These are phyloP conservation scores for Lordiphosa fenestrarum DNA, from an alignment of 2,888 invertebrate genomes.

Conservation along the genomic window DNA sequence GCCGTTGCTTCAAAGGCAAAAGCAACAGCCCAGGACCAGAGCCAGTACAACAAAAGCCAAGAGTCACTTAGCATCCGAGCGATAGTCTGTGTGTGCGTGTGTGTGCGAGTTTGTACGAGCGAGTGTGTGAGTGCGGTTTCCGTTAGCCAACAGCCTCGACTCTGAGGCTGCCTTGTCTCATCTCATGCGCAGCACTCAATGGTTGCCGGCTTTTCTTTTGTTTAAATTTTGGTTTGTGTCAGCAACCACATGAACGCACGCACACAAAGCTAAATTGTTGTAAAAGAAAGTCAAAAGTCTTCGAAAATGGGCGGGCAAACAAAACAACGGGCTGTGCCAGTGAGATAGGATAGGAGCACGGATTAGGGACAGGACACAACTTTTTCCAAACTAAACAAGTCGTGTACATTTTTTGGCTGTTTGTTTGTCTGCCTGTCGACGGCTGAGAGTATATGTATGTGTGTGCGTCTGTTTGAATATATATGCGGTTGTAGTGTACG, in stretches of 20 bases:
- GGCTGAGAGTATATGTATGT: slow-evolving; percentile 21
- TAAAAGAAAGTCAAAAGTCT: slow-evolving; percentile 74
- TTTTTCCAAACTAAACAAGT: slow-evolving; percentile 64
- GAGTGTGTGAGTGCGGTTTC: slow-evolving; percentile 68
- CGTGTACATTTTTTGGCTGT: slow-evolving; percentile 52
- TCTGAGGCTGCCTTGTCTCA: slow-evolving; percentile 52
- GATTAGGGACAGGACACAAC: slow-evolving; percentile 21
- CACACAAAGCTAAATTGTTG: slow-evolving; percentile 69
- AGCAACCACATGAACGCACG: slow-evolving; percentile 66
- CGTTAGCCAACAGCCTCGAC: slow-evolving; percentile 72
- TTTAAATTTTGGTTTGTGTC: slow-evolving; percentile 76
- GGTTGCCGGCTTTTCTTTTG: slow-evolving; percentile 67
- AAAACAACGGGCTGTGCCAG: slow-evolving; percentile 36
- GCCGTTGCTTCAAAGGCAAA: slow-evolving; percentile 56
- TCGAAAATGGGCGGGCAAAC: slow-evolving; percentile 49
- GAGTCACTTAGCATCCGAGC: slow-evolving; percentile 63
- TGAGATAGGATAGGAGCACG: slow-evolving; percentile 10
- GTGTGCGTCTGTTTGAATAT: slow-evolving; percentile 27
- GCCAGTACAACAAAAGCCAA: slow-evolving; percentile 62
- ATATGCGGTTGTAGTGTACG: slow-evolving; percentile 18
- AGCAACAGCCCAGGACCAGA: slow-evolving; percentile 26
- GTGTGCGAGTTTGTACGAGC: slow-evolving; percentile 19
- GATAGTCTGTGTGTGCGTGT: slow-evolving; percentile 30
- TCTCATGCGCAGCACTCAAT: slow-evolving; percentile 64
- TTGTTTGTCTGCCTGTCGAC: slow-evolving; percentile 14